Evolutionary conservation across 2,888 invertebrate genomes (phyloP).

Genomic region (Dorcus parallelipipedus): DNA sequence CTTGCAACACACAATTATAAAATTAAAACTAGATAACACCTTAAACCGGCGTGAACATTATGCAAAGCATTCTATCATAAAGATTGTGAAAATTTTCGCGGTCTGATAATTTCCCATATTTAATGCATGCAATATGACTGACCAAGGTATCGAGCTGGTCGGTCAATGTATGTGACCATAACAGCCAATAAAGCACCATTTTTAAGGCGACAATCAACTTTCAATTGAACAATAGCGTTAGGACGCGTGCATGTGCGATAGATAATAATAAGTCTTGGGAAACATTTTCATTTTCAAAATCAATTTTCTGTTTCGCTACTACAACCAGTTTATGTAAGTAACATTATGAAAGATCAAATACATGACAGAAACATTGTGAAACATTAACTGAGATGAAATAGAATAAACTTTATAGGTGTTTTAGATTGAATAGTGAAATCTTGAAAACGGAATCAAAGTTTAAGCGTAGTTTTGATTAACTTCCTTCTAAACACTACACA

Average conservation of each 20-base stretch:
- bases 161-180: constrained; percentile 14
- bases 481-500: too few species aligned
- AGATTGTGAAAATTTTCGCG: constrained; percentile 29
- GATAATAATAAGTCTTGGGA: constrained; percentile 25
- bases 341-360: neutral
- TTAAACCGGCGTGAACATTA: constrained; percentile 16
- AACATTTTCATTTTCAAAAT: constrained; percentile 28
- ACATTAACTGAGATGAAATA: too few species aligned
- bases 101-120: constrained; percentile 23
- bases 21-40: constrained; percentile 9
- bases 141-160: constrained; percentile 12
- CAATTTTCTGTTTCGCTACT: constrained; percentile 15
- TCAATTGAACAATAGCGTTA: constrained; percentile 27
- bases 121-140: constrained; percentile 14
- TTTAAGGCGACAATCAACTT: constrained; percentile 27
- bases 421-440: too few species aligned
- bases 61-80: constrained; percentile 22
- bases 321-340: constrained; percentile 9
- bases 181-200: constrained; percentile 23
- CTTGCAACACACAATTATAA: neutral
- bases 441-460: too few species aligned
- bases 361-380: too few species aligned
- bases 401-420: too few species aligned
- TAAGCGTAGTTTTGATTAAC: too few species aligned
- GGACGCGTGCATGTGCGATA: constrained; percentile 17